Conservation (phyloP, 2,888 invertebrate species). For the Pyrochroa serraticornis region DNA sequence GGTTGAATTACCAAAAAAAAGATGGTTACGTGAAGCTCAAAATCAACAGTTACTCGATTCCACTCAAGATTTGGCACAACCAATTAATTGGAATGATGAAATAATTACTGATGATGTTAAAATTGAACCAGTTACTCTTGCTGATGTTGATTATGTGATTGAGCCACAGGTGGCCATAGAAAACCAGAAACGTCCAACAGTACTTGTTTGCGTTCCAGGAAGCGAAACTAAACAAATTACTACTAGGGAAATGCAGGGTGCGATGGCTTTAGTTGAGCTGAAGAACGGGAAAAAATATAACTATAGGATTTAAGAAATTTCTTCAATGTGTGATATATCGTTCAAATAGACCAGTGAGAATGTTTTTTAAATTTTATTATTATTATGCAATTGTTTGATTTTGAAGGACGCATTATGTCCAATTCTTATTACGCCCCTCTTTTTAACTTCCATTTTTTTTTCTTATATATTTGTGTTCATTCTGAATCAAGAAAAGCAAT, state of each 20-base stretch:
- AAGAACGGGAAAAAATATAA: slow-evolving; percentile 54
- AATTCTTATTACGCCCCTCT: too few relatives aligned
- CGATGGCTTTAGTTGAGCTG: slow-evolving; percentile 66
- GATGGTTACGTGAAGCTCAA: slow-evolving; percentile 65
- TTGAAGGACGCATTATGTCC: neutral
- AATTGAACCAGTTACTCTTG: slow-evolving; percentile 24
- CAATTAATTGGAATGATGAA: slow-evolving; percentile 60
- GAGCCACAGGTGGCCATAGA: slow-evolving; percentile 39
- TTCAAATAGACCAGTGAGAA: slow-evolving; percentile 1
- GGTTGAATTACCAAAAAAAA: slow-evolving; percentile 61
- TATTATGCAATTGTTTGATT: neutral
- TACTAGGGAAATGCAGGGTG: slow-evolving; percentile 63
- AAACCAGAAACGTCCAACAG: slow-evolving; percentile 62
- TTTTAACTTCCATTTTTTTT: neutral
- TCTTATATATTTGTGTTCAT: slow-evolving; percentile 1
- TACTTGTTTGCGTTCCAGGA: slow-evolving; percentile 59
- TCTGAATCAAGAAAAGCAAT: neutral
- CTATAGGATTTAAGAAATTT: slow-evolving; percentile 39
- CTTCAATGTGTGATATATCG: slow-evolving; percentile 22
- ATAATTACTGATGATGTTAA: slow-evolving; percentile 19
- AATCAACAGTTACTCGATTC: slow-evolving; percentile 52
- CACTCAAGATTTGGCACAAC: slow-evolving; percentile 60
- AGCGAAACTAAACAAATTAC: slow-evolving; percentile 53
- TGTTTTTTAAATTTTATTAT: slow-evolving; percentile 5
- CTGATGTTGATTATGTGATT: slow-evolving; percentile 10